Conservation (phyloP, 2,888 invertebrate species). For the Ochlodes sylvanus region DNA sequence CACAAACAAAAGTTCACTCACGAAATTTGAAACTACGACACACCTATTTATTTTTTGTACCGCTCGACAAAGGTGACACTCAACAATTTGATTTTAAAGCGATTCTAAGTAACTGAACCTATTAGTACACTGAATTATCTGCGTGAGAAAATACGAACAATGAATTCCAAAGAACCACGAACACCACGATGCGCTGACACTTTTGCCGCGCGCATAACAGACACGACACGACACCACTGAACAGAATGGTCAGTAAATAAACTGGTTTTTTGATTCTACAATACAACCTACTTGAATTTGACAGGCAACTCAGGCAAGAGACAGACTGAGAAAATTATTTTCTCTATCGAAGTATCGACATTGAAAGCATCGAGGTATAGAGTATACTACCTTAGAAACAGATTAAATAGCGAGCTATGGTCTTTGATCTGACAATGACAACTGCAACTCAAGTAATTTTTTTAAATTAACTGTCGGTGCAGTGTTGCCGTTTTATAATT, state of each 20-base stretch:
- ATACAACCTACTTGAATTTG: constrained; percentile 5
- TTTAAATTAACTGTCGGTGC: too few relatives aligned
- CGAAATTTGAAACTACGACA: constrained; percentile 70
- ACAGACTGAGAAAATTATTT: too few relatives aligned
- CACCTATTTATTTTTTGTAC: constrained; percentile 53
- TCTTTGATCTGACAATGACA: too few relatives aligned
- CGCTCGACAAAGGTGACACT: constrained; percentile 43
- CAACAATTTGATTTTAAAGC: constrained; percentile 25
- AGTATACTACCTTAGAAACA: too few relatives aligned
- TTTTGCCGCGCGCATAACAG: constrained; percentile 51
- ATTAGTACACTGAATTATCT: constrained; percentile 47
- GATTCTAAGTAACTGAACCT: constrained; percentile 41
- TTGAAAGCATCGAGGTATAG: too few relatives aligned
- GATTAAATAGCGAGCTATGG: too few relatives aligned
- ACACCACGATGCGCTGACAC: constrained; percentile 46
- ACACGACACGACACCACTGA: constrained; percentile 45
- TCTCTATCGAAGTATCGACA: too few relatives aligned
- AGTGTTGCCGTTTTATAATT: too few relatives aligned
- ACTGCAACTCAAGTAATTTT: too few relatives aligned
- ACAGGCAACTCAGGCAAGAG: background rate
- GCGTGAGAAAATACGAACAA: constrained; percentile 55
- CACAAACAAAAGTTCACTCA: constrained; percentile 65
- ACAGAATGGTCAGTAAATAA: constrained; percentile 75
- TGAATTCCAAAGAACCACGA: constrained; percentile 46
- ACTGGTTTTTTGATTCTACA: constrained; percentile 75